Evolutionary conservation across 2,113 vertebrate genomes (phyloP).

Genomic region (Rissa tridactyla): DNA sequence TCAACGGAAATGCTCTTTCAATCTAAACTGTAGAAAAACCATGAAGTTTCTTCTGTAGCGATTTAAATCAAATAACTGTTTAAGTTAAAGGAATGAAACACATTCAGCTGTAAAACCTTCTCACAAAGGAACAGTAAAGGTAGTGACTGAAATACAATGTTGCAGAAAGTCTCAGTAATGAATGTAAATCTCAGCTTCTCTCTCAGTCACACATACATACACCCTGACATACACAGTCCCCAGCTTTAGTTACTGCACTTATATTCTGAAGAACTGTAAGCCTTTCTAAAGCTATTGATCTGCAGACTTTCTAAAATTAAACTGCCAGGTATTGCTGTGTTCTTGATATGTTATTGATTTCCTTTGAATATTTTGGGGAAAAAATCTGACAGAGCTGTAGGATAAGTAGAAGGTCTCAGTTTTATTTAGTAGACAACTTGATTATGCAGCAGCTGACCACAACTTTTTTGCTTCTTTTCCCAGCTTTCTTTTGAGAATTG

Average conservation of each 20-base stretch:
- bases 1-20: background rate
- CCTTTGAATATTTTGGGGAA: constrained; percentile 1
- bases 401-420: constrained; percentile 27
- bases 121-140: background rate
- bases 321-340: constrained; percentile 79
- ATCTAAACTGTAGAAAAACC: background rate
- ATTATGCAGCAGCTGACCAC: constrained; percentile 28
- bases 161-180: background rate
- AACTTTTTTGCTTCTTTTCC: background rate
- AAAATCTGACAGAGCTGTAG: constrained; percentile 16
- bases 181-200: background rate
- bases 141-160: background rate
- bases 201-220: background rate
- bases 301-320: constrained; percentile 78
- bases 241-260: constrained; percentile 19
- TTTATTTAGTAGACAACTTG: constrained; percentile 35
- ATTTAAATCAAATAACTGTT: background rate
- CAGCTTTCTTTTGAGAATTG: background rate
- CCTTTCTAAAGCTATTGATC: constrained; percentile 62
- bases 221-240: background rate
- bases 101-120: background rate
- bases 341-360: constrained; percentile 86
- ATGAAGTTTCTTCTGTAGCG: background rate
- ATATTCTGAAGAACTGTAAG: constrained; percentile 20
- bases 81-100: background rate